Evolutionary conservation across 2,888 invertebrate species (phyloP).

Genomic region (Ochlodes sylvanus): DNA sequence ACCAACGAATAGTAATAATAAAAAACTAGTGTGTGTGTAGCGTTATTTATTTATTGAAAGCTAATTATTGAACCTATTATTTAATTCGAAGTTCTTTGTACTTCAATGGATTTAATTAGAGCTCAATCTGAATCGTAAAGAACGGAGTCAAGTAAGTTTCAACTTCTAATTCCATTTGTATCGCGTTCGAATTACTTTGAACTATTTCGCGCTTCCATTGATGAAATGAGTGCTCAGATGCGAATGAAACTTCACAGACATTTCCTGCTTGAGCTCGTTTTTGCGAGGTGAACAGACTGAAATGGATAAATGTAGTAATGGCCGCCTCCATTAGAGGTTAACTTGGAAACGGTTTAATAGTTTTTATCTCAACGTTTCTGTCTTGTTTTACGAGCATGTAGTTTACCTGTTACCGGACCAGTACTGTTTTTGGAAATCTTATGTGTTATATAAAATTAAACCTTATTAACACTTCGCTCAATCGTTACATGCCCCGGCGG

Average conservation of each 20-base stretch:
- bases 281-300: constrained; percentile 1
- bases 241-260: constrained; percentile 3
- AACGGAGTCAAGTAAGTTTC: neutral
- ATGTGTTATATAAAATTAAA: too few relatives aligned
- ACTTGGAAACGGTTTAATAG: neutral
- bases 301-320: constrained; percentile 5
- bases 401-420: too few relatives aligned
- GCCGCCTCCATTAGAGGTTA: neutral
- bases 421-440: too few relatives aligned
- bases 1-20: too few relatives aligned
- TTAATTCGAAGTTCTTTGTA: neutral
- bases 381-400: too few relatives aligned
- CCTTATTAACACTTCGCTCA: too few relatives aligned
- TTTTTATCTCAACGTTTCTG: neutral
- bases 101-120: neutral
- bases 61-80: too few relatives aligned
- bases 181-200: neutral
- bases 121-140: neutral
- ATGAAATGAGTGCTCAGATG: constrained; percentile 7
- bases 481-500: too few relatives aligned
- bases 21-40: too few relatives aligned
- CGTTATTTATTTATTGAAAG: too few relatives aligned
- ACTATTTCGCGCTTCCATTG: constrained; percentile 6
- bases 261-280: constrained; percentile 1
- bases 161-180: constrained; percentile 11